phyloP scores from a whole-genome alignment of 2,797 vertebrate genomes.

The Sardinella longiceps region DNA sequence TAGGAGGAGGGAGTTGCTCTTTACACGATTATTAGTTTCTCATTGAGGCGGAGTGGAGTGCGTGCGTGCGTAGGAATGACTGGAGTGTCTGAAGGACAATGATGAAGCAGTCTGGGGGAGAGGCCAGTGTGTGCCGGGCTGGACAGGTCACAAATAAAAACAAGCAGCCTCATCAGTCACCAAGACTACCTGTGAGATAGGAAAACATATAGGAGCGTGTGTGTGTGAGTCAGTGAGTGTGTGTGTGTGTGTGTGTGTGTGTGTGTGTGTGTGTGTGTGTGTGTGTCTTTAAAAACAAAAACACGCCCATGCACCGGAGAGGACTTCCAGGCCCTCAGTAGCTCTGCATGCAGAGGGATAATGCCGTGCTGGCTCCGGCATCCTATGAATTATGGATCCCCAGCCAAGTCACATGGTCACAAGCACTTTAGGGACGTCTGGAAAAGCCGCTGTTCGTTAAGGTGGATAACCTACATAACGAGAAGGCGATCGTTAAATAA shows the following conservation, averaged over 20 bases:
- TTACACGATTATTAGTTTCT: background rate
- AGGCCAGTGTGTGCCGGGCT: background rate
- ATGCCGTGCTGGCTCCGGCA: background rate
- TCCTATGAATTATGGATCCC: slow-evolving; percentile 32
- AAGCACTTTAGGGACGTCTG: background rate
- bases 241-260: slow-evolving; percentile 8
- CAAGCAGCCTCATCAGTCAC: background rate
- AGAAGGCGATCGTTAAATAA: slow-evolving; percentile 25
- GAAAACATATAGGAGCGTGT: background rate
- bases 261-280: slow-evolving; percentile 6
- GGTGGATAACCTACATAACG: slow-evolving; percentile 19
- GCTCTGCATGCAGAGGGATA: background rate
- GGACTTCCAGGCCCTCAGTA: background rate
- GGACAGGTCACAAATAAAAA: background rate
- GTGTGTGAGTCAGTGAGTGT: background rate
- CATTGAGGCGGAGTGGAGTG: background rate
- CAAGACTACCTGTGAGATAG: background rate
- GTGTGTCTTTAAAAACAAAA: background rate
- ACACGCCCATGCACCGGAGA: background rate
- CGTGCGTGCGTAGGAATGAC: background rate
- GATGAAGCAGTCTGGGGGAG: background rate
- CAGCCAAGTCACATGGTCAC: background rate
- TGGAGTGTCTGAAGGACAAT: background rate
- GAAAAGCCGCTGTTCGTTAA: background rate
- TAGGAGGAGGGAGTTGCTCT: background rate